Conservation (phyloP, 2,113 vertebrate genomes). For the Callionymus lyra region DNA sequence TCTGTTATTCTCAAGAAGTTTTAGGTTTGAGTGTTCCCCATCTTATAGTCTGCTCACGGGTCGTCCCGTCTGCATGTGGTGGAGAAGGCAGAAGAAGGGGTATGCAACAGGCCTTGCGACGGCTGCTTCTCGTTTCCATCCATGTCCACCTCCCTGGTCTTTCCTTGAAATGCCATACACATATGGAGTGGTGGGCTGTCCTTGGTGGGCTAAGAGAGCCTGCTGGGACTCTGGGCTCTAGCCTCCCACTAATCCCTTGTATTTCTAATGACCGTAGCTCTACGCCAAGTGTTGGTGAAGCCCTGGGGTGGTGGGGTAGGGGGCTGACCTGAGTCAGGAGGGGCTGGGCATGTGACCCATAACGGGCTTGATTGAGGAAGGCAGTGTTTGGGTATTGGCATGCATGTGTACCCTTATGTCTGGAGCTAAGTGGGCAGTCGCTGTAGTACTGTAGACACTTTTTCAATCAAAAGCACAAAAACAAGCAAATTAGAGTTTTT, state of each 20-base stretch:
- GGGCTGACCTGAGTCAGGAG: slow-evolving; percentile 50
- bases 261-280: slow-evolving; percentile 55
- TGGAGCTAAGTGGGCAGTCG: slow-evolving; percentile 30
- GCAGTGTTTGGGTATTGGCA: slow-evolving; percentile 10
- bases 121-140: slow-evolving; percentile 4
- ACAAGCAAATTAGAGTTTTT: slow-evolving; percentile 10
- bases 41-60: slow-evolving; percentile 31
- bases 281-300: slow-evolving; percentile 39
- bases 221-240: slow-evolving; percentile 45
- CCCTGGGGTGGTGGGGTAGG: slow-evolving; percentile 24
- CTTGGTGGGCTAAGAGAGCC: slow-evolving; percentile 30
- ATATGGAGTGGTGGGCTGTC: slow-evolving; percentile 33
- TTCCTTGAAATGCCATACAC: slow-evolving; percentile 18
- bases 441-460: slow-evolving; percentile 30
- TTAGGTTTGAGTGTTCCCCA: slow-evolving; percentile 27
- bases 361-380: slow-evolving; percentile 37
- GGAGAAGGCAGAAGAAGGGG: neutral
- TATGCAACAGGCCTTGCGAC: slow-evolving; percentile 12
- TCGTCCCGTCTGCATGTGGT: slow-evolving; percentile 50
- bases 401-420: slow-evolving; percentile 31
- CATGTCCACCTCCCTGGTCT: neutral
- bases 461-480: slow-evolving; percentile 17
- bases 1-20: slow-evolving; percentile 55
- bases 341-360: slow-evolving; percentile 61
- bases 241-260: slow-evolving; percentile 62